Evolutionary conservation across 2,113 vertebrate genomes (phyloP).

Genomic region (Copsychus sechellarum): DNA sequence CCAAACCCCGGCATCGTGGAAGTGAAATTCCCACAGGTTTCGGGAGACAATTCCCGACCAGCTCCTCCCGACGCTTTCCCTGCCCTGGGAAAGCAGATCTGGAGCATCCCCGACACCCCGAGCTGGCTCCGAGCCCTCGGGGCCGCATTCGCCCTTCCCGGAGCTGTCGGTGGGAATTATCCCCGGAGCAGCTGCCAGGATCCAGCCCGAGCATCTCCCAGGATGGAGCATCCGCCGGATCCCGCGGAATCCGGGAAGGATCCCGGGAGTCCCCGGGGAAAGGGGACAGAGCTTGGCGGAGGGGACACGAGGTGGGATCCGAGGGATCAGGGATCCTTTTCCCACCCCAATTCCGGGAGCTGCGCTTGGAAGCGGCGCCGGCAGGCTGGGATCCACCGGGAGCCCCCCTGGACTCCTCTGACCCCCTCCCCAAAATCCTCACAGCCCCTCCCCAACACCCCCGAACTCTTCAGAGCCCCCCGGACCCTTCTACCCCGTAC

Average conservation of each 20-base stretch:
- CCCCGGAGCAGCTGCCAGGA: background rate
- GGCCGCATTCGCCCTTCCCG: background rate
- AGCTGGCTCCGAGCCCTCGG: background rate
- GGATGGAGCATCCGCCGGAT: background rate
- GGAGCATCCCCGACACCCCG: rapidly evolving
- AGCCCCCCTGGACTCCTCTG: background rate
- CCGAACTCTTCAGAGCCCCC: background rate
- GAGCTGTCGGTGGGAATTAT: background rate
- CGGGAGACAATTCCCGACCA: rapidly evolving
- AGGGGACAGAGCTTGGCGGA: rapidly evolving
- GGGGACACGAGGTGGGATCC: background rate
- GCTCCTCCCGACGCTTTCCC: background rate
- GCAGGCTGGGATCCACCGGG: background rate
- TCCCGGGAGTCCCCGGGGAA: background rate
- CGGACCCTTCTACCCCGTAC: background rate
- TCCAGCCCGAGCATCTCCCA: background rate
- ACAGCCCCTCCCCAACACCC: background rate
- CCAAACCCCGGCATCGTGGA: rapidly evolving
- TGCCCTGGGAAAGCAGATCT: rapidly evolving
- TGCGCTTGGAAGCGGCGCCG: no score
- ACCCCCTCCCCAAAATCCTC: background rate
- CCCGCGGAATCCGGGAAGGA: background rate
- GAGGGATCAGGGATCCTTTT: background rate
- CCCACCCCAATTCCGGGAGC: background rate
- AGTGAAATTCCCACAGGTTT: background rate